Conservation (phyloP, 2,797 vertebrate species). For the Gobio occitaniae region DNA sequence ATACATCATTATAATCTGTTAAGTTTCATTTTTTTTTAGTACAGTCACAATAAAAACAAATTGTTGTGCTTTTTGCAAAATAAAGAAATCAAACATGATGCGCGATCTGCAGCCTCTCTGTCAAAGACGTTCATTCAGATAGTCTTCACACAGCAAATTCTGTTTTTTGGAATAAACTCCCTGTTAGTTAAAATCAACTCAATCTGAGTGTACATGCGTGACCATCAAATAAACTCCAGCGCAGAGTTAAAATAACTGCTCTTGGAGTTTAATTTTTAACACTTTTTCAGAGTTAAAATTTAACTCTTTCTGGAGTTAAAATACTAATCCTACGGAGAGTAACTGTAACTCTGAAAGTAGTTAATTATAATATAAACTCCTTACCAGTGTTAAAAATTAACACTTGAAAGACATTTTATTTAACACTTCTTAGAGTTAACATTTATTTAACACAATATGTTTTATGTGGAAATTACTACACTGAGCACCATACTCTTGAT, state of each 20-base stretch:
- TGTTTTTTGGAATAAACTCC: too few species aligned
- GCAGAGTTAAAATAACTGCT: constrained; percentile 24
- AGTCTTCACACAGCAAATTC: too few species aligned
- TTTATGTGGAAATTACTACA: not conserved
- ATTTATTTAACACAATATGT: not conserved
- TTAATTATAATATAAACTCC: constrained; percentile 3
- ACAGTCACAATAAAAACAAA: too few species aligned
- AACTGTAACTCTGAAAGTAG: not conserved
- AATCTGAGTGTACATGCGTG: constrained; percentile 15
- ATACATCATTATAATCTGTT: too few species aligned
- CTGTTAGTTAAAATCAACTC: too few species aligned
- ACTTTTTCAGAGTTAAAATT: not conserved
- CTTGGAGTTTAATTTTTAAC: constrained; percentile 38
- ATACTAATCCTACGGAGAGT: not conserved
- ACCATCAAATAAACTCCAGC: constrained; percentile 9
- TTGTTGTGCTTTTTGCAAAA: too few species aligned
- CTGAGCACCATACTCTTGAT: too few species aligned
- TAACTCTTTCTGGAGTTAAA: constrained; percentile 28
- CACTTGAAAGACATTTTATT: not conserved
- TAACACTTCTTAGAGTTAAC: not conserved
- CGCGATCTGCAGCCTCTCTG: too few species aligned
- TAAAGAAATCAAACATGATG: too few species aligned
- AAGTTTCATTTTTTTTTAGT: too few species aligned
- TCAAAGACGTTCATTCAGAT: too few species aligned
- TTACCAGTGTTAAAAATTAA: constrained; percentile 2